These are phyloP conservation scores for Diploscapter pachys DNA, from an alignment of 1,140 invertebrate species.

Conservation along the genomic window DNA sequence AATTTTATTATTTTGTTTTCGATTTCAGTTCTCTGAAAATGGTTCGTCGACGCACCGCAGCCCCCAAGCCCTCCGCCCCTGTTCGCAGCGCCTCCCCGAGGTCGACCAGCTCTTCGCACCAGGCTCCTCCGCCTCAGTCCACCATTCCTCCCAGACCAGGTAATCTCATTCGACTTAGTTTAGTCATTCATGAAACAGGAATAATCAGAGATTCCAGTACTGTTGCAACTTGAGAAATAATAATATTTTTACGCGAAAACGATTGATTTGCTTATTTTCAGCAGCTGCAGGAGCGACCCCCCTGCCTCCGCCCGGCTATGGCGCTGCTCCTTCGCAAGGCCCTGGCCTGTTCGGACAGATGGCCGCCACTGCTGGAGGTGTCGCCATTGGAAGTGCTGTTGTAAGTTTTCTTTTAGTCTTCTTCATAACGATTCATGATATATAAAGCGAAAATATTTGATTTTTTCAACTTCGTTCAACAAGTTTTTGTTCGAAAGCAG, in stretches of 20 bases:
- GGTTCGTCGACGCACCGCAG: constrained; percentile 38
- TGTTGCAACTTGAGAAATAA: not conserved
- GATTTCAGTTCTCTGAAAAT: constrained; percentile 28
- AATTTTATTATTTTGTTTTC: constrained; percentile 22
- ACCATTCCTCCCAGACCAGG: constrained; percentile 29
- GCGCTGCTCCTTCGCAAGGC: constrained; percentile 40
- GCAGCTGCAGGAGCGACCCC: constrained; percentile 24
- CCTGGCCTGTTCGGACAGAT: constrained; percentile 49
- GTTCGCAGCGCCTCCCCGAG: constrained; percentile 25
- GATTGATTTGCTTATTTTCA: not conserved
- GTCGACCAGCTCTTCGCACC: constrained; percentile 13
- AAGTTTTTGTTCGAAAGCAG: not conserved
- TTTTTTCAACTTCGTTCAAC: constrained; percentile 18
- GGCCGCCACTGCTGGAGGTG: constrained; percentile 79
- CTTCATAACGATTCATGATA: not conserved
- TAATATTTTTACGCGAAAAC: not conserved
- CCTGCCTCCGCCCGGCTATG: constrained; percentile 19
- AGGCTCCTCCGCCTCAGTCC: constrained; percentile 28
- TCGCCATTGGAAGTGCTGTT: constrained; percentile 80
- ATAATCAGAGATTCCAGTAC: no score
- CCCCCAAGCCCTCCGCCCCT: constrained; percentile 35
- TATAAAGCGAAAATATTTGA: constrained; percentile 14
- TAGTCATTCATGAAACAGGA: no score
- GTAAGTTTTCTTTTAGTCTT: constrained; percentile 20
- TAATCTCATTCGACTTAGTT: not conserved